phyloP scores from a whole-genome alignment of 1,140 invertebrate genomes.

The Daktulosphaira vitifoliae region DNA sequence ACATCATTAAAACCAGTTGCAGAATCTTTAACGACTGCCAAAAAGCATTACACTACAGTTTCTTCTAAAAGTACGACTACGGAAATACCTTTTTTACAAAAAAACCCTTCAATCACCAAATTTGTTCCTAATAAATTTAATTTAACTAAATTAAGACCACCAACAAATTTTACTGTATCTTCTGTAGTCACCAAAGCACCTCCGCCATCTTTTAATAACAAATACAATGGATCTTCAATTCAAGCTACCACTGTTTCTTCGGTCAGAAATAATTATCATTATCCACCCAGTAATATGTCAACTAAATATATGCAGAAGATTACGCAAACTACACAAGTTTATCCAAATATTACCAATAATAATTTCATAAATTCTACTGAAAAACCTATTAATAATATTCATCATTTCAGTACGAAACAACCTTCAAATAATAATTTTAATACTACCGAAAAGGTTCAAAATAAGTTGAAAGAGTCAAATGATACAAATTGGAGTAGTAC shows the following conservation, averaged over 20 bases:
- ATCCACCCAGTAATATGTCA: conserved; percentile 26
- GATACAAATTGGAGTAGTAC: no score
- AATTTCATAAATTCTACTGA: neutral
- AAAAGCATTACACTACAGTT: neutral
- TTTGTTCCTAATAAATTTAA: conserved; percentile 18
- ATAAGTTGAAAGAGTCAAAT: conserved; percentile 4
- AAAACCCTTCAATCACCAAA: neutral
- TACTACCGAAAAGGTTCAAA: neutral
- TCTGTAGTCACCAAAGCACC: neutral
- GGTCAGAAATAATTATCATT: conserved; percentile 8
- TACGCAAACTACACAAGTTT: conserved; percentile 9
- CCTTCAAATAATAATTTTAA: neutral
- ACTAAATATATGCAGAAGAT: conserved; percentile 25
- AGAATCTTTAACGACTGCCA: neutral
- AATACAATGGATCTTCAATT: neutral
- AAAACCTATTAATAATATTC: neutral
- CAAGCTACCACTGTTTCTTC: neutral
- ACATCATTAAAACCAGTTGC: neutral
- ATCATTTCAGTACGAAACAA: neutral
- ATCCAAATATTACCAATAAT: conserved; percentile 5
- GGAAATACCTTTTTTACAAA: neutral
- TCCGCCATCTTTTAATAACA: neutral
- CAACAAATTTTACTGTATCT: neutral
- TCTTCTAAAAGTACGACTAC: conserved; percentile 5
- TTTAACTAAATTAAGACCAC: neutral